Conservation (phyloP, 1,140 invertebrate species). For the Scylla paramamosain region DNA sequence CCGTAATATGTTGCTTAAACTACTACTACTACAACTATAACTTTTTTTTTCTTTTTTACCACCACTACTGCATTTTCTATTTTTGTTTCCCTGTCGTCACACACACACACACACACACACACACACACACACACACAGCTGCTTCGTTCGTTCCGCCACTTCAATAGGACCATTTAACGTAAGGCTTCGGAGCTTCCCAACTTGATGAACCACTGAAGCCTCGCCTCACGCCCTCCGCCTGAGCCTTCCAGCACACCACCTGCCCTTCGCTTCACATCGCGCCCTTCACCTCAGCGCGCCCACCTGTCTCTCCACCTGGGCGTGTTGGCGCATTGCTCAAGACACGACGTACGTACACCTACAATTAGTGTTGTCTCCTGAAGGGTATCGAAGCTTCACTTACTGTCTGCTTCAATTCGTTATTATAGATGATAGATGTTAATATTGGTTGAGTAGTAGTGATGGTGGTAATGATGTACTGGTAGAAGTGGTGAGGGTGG, state of each 20-base stretch:
- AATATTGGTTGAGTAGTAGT: no score
- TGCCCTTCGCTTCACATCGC: not conserved
- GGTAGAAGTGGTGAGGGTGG: no score
- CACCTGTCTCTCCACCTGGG: not conserved
- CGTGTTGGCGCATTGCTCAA: not conserved
- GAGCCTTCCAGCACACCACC: not conserved
- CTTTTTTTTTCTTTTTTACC: no score
- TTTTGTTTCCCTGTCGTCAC: no score
- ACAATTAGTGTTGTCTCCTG: not conserved
- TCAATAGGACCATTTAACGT: no score
- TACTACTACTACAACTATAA: no score
- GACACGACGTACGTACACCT: not conserved
- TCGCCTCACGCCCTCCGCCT: not conserved
- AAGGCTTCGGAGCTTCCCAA: no score
- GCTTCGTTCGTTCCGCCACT: not conserved
- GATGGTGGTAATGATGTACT: no score
- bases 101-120: constrained; percentile 1
- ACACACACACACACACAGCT: constrained; percentile 36
- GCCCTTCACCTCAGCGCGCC: not conserved
- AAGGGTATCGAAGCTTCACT: not conserved
- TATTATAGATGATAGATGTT: not conserved
- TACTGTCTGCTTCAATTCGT: not conserved
- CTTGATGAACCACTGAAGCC: no score
- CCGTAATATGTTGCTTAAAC: no score
- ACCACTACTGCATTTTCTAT: no score